These are phyloP conservation scores for Incurvaria masculella DNA, from an alignment of 2,888 invertebrate species.

Conservation along the genomic window DNA sequence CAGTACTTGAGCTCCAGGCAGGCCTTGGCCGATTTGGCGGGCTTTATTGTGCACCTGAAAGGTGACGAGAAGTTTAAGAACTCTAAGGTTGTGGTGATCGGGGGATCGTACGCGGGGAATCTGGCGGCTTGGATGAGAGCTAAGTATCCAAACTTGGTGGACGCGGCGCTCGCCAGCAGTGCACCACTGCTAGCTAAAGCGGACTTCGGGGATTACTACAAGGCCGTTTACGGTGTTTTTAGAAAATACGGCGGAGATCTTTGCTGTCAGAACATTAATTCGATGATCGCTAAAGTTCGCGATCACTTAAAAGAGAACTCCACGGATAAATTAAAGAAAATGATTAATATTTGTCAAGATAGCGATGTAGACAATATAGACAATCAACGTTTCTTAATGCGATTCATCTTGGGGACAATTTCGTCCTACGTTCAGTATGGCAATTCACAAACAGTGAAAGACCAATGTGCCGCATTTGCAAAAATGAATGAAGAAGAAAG, in stretches of 20 bases:
- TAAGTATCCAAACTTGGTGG: slow-evolving; percentile 35
- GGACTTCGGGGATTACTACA: slow-evolving; percentile 40
- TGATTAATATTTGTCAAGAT: too few relatives aligned
- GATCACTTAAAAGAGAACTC: too few relatives aligned
- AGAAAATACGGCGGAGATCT: slow-evolving; percentile 30
- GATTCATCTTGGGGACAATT: too few relatives aligned
- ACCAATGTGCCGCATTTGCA: slow-evolving; percentile 23
- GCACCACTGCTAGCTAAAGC: slow-evolving; percentile 40
- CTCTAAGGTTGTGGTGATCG: slow-evolving; percentile 39
- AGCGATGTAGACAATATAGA: too few relatives aligned
- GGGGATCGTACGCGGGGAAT: slow-evolving; percentile 43
- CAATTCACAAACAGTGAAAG: slow-evolving; percentile 22
- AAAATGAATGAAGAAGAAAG: background rate
- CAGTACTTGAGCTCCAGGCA: slow-evolving; percentile 34
- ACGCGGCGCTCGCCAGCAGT: slow-evolving; percentile 41
- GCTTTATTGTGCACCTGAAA: slow-evolving; percentile 27
- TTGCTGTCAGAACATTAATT: slow-evolving; percentile 27
- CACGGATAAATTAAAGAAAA: too few relatives aligned
- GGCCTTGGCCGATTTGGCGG: slow-evolving; percentile 37
- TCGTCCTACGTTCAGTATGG: slow-evolving; percentile 41
- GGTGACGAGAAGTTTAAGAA: slow-evolving; percentile 20
- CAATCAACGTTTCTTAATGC: too few relatives aligned
- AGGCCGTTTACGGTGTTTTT: slow-evolving; percentile 35
- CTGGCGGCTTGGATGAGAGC: slow-evolving; percentile 43
- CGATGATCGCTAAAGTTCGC: slow-evolving; percentile 29